Evolutionary conservation across 2,113 vertebrate genomes (phyloP).

Genomic region (Sylvietta virens): DNA sequence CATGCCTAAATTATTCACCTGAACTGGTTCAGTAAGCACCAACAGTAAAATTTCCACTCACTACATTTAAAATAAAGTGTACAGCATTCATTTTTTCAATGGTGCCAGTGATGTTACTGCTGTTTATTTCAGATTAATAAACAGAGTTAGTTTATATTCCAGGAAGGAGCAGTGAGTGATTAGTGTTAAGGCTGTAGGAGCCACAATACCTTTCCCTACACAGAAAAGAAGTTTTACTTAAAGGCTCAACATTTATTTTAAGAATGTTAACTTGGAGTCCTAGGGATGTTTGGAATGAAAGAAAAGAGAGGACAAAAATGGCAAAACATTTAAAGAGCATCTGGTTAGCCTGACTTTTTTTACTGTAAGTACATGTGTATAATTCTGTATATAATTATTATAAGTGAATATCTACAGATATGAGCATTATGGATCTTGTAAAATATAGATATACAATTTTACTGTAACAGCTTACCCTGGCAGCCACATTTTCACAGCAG

Average conservation of each 20-base stretch:
- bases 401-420: background rate
- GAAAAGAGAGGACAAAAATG: background rate
- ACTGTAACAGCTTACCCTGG: background rate
- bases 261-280: background rate
- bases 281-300: background rate
- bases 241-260: background rate
- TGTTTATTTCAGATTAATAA: background rate
- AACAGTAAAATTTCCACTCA: background rate
- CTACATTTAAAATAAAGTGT: background rate
- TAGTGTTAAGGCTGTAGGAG: background rate
- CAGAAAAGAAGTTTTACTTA: background rate
- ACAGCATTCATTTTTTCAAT: background rate
- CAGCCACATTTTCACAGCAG: constrained; percentile 30
- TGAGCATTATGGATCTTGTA: background rate
- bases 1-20: background rate
- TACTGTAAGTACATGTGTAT: background rate
- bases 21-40: background rate
- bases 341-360: background rate
- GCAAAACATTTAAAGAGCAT: background rate
- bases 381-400: background rate
- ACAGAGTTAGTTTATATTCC: background rate
- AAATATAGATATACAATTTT: background rate
- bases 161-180: background rate
- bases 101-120: background rate
- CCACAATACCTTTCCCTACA: background rate